phyloP scores from a whole-genome alignment of 2,797 vertebrate genomes.

The Octomys mimax region DNA sequence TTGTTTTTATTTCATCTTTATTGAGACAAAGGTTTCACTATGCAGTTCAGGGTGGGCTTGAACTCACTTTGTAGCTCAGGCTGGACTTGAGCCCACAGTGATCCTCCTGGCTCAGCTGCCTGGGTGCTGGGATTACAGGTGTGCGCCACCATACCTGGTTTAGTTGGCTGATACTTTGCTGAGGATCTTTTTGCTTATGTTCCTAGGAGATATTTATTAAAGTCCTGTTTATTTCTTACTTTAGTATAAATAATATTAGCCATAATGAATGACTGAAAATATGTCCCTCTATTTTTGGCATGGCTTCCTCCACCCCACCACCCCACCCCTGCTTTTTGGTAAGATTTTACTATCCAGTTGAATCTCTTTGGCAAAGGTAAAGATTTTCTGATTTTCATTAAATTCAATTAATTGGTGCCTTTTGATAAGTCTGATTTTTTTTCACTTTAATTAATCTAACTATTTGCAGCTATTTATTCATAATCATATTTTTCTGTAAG shows the following conservation, averaged over 20 bases:
- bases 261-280: not conserved
- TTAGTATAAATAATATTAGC: not conserved
- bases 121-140: not conserved
- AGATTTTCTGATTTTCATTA: not conserved
- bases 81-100: not conserved
- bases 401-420: not conserved
- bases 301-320: too few species aligned
- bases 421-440: not conserved
- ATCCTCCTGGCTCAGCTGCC: not conserved
- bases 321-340: not conserved
- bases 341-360: not conserved
- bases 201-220: not conserved
- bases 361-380: too few species aligned
- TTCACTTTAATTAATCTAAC: not conserved
- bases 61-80: not conserved
- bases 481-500: not conserved
- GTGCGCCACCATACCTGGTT: not conserved
- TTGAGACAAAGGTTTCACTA: not conserved
- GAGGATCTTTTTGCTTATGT: not conserved
- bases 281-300: not conserved
- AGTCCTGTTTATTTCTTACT: not conserved
- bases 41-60: not conserved
- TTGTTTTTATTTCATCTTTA: not conserved
- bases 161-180: not conserved
- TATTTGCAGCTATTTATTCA: not conserved